phyloP scores from a whole-genome alignment of 2,888 invertebrate species.

The Phalera bucephala region DNA sequence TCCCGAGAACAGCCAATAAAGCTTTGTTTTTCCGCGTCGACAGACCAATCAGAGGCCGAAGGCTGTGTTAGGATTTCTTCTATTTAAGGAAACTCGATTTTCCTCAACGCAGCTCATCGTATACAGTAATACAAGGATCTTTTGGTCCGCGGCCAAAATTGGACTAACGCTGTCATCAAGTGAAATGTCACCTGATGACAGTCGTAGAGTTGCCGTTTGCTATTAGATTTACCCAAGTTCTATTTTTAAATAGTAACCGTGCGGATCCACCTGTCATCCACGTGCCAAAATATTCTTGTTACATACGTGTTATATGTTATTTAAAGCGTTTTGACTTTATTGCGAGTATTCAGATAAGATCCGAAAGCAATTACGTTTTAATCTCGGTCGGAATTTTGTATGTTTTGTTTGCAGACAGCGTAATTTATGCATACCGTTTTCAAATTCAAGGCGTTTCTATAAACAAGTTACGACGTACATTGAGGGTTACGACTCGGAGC shows the following conservation, averaged over 20 bases:
- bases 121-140: too few relatives aligned
- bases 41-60: constrained; percentile 36
- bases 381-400: constrained; percentile 39
- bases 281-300: too few relatives aligned
- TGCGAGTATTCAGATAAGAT: constrained; percentile 26
- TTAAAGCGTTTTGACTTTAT: constrained; percentile 27
- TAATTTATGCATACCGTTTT: constrained; percentile 58
- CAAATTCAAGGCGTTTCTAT: constrained; percentile 73
- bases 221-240: too few relatives aligned
- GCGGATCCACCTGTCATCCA: too few relatives aligned
- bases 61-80: constrained; percentile 23
- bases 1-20: constrained; percentile 42
- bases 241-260: too few relatives aligned
- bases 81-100: constrained; percentile 21
- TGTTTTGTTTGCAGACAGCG: constrained; percentile 38
- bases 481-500: constrained; percentile 68
- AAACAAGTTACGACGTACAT: constrained; percentile 76
- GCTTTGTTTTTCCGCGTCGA: constrained; percentile 41
- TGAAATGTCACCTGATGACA: too few relatives aligned
- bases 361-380: constrained; percentile 43
- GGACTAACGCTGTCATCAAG: too few relatives aligned
- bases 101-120: constrained; percentile 16
- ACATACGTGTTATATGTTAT: constrained; percentile 22
- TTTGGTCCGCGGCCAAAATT: too few relatives aligned
- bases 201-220: too few relatives aligned